These are phyloP conservation scores for Acanthis flammea DNA, from an alignment of 2,797 vertebrate species.

Conservation along the genomic window DNA sequence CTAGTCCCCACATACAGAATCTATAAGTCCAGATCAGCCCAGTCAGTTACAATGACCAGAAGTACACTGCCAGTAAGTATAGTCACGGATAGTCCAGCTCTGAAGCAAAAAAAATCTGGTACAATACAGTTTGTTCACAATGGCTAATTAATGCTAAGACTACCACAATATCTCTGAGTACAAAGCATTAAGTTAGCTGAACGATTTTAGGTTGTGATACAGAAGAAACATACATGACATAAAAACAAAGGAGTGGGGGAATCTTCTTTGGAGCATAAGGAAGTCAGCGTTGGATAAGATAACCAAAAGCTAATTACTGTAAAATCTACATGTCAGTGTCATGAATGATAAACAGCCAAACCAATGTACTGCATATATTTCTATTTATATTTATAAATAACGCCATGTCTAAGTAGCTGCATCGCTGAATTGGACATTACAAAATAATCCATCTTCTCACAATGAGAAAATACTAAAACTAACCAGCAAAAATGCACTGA, in stretches of 20 bases:
- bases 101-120: slow-evolving; percentile 38
- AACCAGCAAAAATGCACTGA: slow-evolving; percentile 47
- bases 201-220: background rate
- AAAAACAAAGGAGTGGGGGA: slow-evolving; percentile 31
- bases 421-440: slow-evolving; percentile 3
- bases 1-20: slow-evolving; percentile 65
- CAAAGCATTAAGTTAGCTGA: slow-evolving; percentile 64
- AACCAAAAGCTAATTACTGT: slow-evolving; percentile 55
- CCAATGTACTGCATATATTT: slow-evolving; percentile 26
- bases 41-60: slow-evolving; percentile 48
- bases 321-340: slow-evolving; percentile 8
- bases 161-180: slow-evolving; percentile 38
- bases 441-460: slow-evolving; percentile 18
- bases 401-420: slow-evolving; percentile 11
- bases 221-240: slow-evolving; percentile 38
- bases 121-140: slow-evolving; percentile 51
- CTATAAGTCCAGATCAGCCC: slow-evolving; percentile 57
- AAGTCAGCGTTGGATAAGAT: slow-evolving; percentile 26
- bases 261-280: slow-evolving; percentile 68
- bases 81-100: slow-evolving; percentile 42
- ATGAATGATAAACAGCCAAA: slow-evolving; percentile 48
- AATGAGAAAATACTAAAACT: slow-evolving; percentile 44
- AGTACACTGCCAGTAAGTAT: slow-evolving; percentile 14
- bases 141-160: slow-evolving; percentile 52
- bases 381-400: slow-evolving; percentile 40